A percentile compares a stretch with the other conserved stretches of the same genome.
Evolutionary conservation across 2,888 invertebrate genomes (phyloP).

Genomic region (Parnassius glacialis): DNA sequence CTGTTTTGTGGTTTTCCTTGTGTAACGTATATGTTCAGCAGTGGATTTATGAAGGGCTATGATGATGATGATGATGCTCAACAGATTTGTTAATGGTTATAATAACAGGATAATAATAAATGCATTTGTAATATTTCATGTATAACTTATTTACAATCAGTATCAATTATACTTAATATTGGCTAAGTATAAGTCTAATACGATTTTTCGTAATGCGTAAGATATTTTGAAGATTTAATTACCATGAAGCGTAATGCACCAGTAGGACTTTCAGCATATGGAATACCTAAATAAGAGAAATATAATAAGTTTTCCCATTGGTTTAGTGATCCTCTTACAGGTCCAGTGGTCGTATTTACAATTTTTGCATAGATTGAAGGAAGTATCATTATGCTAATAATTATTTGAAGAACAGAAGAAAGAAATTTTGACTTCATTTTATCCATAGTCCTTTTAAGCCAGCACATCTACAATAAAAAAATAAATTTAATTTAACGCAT

Average conservation of each 20-base stretch:
- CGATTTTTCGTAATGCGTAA: no score
- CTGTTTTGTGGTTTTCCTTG: no score
- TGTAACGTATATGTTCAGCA: no score
- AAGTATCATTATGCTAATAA: background rate
- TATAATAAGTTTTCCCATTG: conserved; percentile 30
- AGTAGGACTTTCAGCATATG: conserved; percentile 41
- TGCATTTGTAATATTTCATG: no score
- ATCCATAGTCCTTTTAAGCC: background rate
- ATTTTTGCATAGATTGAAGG: conserved; percentile 9
- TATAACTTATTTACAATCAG: no score
- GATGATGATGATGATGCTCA: no score
- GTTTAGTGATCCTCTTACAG: conserved; percentile 36
- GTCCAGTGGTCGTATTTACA: conserved; percentile 34
- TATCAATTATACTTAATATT: no score
- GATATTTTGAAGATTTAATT: conserved; percentile 3
- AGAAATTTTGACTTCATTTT: conserved; percentile 14
- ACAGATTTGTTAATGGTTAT: no score
- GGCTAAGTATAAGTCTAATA: no score
- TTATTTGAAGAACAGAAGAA: background rate
- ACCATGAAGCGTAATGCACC: conserved; percentile 41
- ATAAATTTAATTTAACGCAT: background rate
- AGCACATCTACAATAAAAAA: background rate
- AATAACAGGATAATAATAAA: no score
- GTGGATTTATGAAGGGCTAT: no score
- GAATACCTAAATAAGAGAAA: conserved; percentile 41